Base-by-base conservation (phyloP, 2,888 invertebrate species). In the Cerastoderma edule region DNA sequence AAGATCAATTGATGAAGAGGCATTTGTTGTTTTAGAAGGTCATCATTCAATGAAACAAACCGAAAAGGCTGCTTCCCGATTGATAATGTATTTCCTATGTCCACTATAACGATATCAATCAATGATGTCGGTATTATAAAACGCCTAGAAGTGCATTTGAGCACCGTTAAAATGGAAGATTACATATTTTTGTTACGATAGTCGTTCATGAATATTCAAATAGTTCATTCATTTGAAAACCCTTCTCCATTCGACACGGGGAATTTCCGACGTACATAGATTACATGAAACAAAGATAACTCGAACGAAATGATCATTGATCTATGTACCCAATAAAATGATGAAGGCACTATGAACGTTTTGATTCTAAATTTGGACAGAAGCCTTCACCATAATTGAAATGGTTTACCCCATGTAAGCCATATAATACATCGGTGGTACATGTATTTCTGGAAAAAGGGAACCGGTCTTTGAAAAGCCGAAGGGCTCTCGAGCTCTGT, bases 401-500 rank as follows among this genome's bases (percentile, higher is more conserved):
- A n/a, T n/a, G n/a, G n/a, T n/a, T n/a, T n/a, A n/a, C n/a, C n/a
- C n/a, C n/a, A n/a, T n/a, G n/a, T n/a, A n/a, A n/a, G n/a, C n/a
- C n/a, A n/a, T n/a, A n/a, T n/a, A n/a, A n/a, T n/a, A n/a, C n/a
- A n/a, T n/a, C n/a, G n/a, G n/a, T n/a, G n/a, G 16, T 39, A 39
- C 39, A 39, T 39, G 8, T 39, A 39, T 39, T 53, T 6, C 10
- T 10, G 50, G 6, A 10, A n/a, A 56, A 56, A 56, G 28, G 56
- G 56, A 16, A 28, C 1, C 16, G 24, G 39, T 60, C 60, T 60
- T 60, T 60, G 60, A 39, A 60, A 60, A 39, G 39, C 60, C 66
- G 28, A 50, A 66, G 48, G 50, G 66, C 66, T 66, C 80, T 80
- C 63, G 68, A 80, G 33, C 19, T 30, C 16, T 80, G 69, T 80